phyloP scores from a whole-genome alignment of 2,797 vertebrate genomes.

The Lepilemur septentrionalis region DNA sequence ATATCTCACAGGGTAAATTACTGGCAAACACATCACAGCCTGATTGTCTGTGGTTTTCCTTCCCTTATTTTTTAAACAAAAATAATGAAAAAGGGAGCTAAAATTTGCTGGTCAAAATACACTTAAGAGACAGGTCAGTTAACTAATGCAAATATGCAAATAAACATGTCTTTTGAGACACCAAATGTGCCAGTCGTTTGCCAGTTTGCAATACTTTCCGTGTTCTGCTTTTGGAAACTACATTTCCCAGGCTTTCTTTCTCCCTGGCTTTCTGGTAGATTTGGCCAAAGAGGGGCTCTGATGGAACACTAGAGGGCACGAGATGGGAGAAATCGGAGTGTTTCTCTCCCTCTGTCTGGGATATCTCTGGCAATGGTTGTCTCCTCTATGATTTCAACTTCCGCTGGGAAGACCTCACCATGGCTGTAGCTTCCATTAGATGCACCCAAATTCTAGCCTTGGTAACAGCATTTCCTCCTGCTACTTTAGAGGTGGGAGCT shows the following conservation, averaged over 20 bases:
- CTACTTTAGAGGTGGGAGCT: not conserved
- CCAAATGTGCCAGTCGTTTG: not conserved
- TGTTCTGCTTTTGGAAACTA: not conserved
- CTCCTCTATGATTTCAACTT: not conserved
- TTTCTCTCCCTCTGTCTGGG: not conserved
- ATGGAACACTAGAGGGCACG: not conserved
- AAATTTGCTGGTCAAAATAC: not conserved
- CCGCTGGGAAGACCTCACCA: not conserved
- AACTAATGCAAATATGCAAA: constrained; percentile 25
- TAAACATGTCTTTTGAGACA: not conserved
- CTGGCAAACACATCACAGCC: not conserved
- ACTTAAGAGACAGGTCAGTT: constrained; percentile 17
- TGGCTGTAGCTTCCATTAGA: not conserved
- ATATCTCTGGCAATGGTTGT: not conserved
- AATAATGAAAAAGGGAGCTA: not conserved
- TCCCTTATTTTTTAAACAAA: not conserved
- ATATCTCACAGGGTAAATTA: not conserved
- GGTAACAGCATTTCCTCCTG: not conserved
- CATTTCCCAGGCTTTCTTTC: not conserved
- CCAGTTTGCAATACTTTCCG: not conserved
- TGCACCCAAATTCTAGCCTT: not conserved
- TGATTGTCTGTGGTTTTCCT: not conserved
- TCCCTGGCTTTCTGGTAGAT: not conserved
- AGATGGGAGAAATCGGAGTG: not conserved
- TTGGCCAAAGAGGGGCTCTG: not conserved